phyloP scores from a whole-genome alignment of 2,888 invertebrate genomes.

The Drosophila neotestacea region DNA sequence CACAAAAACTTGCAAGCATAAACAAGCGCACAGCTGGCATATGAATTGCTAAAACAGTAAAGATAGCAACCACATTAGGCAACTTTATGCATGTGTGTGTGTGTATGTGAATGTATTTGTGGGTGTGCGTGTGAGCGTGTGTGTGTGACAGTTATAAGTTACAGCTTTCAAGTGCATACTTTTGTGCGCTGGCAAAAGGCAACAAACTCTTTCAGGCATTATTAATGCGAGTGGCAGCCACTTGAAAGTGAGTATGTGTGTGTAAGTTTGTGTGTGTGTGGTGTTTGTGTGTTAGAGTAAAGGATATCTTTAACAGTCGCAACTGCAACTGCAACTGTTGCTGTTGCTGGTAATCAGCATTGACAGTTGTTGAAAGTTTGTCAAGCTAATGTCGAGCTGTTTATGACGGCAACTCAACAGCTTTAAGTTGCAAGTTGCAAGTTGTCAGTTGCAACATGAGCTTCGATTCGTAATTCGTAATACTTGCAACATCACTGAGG shows the following conservation, averaged over 20 bases:
- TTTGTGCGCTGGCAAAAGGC: constrained; percentile 50
- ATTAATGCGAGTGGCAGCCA: constrained; percentile 66
- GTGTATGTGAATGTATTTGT: neutral
- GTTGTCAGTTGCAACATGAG: constrained; percentile 7
- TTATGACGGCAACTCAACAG: constrained; percentile 35
- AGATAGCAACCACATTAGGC: constrained; percentile 67
- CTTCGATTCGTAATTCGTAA: neutral
- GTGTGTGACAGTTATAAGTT: constrained; percentile 55
- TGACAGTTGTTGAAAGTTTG: constrained; percentile 71
- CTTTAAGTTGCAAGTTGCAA: neutral
- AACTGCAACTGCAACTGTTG: constrained; percentile 8
- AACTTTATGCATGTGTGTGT: constrained; percentile 53
- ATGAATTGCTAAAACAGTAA: constrained; percentile 64
- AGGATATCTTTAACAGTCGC: constrained; percentile 20
- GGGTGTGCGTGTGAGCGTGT: constrained; percentile 2
- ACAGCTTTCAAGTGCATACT: constrained; percentile 62
- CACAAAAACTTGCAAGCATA: constrained; percentile 63
- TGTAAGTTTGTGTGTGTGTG: constrained; percentile 10
- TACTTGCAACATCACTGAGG: constrained; percentile 22
- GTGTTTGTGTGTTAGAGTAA: constrained; percentile 10
- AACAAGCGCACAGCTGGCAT: constrained; percentile 69
- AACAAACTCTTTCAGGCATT: constrained; percentile 64
- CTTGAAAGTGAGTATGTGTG: constrained; percentile 35
- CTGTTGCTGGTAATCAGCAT: constrained; percentile 63
- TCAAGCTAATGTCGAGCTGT: constrained; percentile 52